Base-by-base conservation (phyloP, 1,140 invertebrate genomes). In the Platyura marginata region DNA sequence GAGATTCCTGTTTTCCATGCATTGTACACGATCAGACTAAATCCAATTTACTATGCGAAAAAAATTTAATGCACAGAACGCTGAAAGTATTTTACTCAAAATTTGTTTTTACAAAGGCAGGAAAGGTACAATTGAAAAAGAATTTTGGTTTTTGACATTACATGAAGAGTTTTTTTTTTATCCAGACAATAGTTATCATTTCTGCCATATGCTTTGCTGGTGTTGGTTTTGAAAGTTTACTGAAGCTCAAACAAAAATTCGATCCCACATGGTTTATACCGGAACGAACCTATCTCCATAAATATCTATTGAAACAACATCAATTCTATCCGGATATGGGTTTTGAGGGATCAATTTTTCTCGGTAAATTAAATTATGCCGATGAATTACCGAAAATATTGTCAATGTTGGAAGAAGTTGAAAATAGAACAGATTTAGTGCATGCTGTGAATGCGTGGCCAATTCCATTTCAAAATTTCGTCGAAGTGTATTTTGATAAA, bases 201-300 rank as follows among this genome's bases (percentile, higher is more conserved):
- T n/a, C n/a, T n/a, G n/a, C n/a, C n/a, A n/a, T n/a, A n/a, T n/a
- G n/a, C n/a, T n/a, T n/a, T n/a, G n/a, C n/a, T n/a, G n/a, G n/a
- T n/a, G n/a, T n/a, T n/a, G n/a, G 74, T 51, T 61, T 74, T 35
- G 60, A 71, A 52, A 71, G 77, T 20, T 61, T 71, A 34, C 56
- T 72, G 20, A 56, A 66, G 38, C 57, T 87, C 35, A 70, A 79
- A 54, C 79, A 84, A 56, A 75, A 75, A 59, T 87, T 86, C 61
- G 77, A 86, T 61, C 75, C 78, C 0, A 66, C 65, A 8, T 84
- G 81, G 78, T 85, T 86, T 56, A 67, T 85, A 41, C 79, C 80
- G 1, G 66, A 73, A 46, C 68, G 69, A 37, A 73, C 76, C 2
- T 78, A 85, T 53, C 67, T 79, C n/a, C 71, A 64, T 45, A 53